phyloP scores from a whole-genome alignment of 2,888 invertebrate species.

The Mythimna vitellina region DNA sequence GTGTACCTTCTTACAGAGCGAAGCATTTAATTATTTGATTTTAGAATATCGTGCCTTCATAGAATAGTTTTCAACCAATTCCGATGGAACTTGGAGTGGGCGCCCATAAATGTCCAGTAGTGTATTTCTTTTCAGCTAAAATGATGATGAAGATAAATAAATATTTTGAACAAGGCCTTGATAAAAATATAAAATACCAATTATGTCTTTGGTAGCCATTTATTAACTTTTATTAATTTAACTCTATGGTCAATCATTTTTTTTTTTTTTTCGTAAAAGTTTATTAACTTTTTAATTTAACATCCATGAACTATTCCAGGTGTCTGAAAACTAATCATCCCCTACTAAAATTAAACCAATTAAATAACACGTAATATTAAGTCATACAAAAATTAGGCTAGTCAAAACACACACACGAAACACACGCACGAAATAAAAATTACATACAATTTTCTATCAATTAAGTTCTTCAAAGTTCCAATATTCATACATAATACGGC shows the following conservation, averaged over 20 bases:
- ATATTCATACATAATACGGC: constrained; percentile 57
- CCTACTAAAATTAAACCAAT: constrained; percentile 19
- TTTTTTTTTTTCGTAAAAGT: not conserved
- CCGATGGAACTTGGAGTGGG: not conserved
- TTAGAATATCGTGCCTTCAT: not conserved
- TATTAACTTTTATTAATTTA: too few species aligned
- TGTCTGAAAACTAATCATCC: constrained; percentile 3
- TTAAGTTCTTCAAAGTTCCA: constrained; percentile 71
- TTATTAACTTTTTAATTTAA: too few species aligned
- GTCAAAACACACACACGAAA: constrained; percentile 68
- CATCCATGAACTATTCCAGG: not conserved
- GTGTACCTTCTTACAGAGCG: not conserved
- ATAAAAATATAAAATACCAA: not conserved
- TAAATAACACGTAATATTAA: constrained; percentile 64
- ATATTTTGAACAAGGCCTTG: too few species aligned
- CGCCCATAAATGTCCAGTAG: too few species aligned
- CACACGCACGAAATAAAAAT: constrained; percentile 65
- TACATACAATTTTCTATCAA: constrained; percentile 80
- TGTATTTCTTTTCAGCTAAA: not conserved
- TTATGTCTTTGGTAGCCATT: not conserved
- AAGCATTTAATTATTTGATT: too few species aligned
- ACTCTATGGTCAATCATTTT: not conserved
- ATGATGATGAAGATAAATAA: too few species aligned
- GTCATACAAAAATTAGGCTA: constrained; percentile 67
- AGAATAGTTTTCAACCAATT: not conserved